Percentiles rank a stretch among this genome's conserved stretches.
Conservation (phyloP, 2,113 vertebrate species). For the Ramphastos sulfuratus region DNA sequence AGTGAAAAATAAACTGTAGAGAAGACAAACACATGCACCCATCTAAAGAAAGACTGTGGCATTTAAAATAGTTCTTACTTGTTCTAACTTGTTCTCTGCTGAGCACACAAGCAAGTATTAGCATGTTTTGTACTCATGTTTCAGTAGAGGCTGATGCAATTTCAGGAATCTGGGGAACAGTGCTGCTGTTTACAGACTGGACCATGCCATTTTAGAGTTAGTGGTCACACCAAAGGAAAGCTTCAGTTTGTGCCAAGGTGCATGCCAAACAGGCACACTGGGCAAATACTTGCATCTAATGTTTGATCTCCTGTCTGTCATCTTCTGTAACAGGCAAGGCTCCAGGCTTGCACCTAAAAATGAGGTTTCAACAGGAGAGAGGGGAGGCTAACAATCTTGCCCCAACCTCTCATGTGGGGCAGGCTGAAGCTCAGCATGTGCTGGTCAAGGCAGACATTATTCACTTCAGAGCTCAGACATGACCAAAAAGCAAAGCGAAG, state of each 20-base stretch:
- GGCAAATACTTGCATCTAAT: background rate
- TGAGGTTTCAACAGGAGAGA: background rate
- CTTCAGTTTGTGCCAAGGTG: background rate
- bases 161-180: background rate
- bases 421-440: background rate
- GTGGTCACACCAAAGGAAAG: background rate
- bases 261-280: background rate
- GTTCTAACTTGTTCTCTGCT: background rate
- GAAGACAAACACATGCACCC: accelerated
- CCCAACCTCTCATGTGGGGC: background rate
- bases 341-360: background rate
- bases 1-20: background rate
- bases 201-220: background rate
- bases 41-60: background rate
- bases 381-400: background rate
- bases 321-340: background rate
- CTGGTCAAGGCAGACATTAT: background rate
- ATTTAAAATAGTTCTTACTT: background rate
- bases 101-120: background rate
- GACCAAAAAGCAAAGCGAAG: background rate
- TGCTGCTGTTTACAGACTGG: background rate
- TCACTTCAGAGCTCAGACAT: background rate
- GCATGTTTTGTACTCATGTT: background rate
- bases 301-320: background rate
- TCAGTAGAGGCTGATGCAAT: background rate